These are phyloP conservation scores for Polyergus mexicanus DNA, from an alignment of 1,140 invertebrate species.

Conservation along the genomic window DNA sequence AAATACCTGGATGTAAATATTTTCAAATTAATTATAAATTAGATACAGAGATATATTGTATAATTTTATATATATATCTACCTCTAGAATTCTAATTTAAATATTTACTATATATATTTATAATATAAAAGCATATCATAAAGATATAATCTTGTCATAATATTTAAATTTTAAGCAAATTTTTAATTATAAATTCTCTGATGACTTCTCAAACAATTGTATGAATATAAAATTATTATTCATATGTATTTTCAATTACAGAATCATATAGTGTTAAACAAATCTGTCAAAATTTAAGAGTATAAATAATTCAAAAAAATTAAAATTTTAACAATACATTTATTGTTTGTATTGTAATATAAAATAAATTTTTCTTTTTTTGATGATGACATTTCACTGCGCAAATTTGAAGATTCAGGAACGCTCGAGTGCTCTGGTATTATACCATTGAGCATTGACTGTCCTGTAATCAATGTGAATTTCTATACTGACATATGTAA, in stretches of 20 bases:
- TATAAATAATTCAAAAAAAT: background rate
- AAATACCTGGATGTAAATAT: conserved; percentile 82
- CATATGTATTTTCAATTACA: background rate
- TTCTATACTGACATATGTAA: conserved; percentile 72
- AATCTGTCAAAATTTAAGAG: background rate
- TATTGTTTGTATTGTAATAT: conserved; percentile 6
- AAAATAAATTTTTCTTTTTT: conserved; percentile 20
- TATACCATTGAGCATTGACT: conserved; percentile 64
- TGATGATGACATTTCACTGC: conserved; percentile 84
- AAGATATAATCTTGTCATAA: background rate
- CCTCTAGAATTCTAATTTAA: conserved; percentile 9
- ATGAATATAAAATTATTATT: background rate
- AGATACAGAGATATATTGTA: background rate
- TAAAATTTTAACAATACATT: background rate
- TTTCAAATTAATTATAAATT: conserved; percentile 10
- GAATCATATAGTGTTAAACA: background rate
- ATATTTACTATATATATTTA: background rate
- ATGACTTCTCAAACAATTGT: background rate
- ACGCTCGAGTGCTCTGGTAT: conserved; percentile 60
- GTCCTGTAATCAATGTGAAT: conserved; percentile 80
- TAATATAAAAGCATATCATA: conserved; percentile 9
- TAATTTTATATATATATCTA: background rate
- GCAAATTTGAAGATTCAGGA: conserved; percentile 85
- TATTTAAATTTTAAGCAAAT: background rate
- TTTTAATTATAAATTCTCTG: background rate